phyloP scores from a whole-genome alignment of 2,797 vertebrate genomes.

The Micrastur ruficollis region DNA sequence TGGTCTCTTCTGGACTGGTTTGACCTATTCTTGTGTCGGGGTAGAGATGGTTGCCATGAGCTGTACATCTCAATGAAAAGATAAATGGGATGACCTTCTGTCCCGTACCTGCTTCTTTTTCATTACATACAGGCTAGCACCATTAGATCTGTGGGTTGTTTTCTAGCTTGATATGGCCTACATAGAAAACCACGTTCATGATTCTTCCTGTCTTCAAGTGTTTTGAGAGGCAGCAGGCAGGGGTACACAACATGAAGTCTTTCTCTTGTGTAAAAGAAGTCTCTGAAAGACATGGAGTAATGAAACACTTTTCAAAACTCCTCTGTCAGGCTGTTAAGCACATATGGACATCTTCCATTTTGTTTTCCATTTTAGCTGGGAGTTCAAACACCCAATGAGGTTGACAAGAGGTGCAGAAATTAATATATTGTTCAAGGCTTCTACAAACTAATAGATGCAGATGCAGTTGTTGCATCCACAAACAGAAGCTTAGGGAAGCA shows the following conservation, averaged over 20 bases:
- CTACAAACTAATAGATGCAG: not conserved
- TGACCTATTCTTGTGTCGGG: not conserved
- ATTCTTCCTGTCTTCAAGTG: not conserved
- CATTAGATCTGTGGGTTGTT: not conserved
- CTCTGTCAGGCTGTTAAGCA: not conserved
- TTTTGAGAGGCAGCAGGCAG: not conserved
- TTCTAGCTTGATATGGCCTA: not conserved
- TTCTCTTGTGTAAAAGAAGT: not conserved
- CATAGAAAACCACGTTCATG: not conserved
- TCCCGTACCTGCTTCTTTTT: not conserved
- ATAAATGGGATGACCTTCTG: not conserved
- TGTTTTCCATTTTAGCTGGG: not conserved
- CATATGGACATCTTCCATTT: not conserved
- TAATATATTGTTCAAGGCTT: not conserved
- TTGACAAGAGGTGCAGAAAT: not conserved
- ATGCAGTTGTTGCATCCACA: not conserved
- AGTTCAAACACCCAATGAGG: not conserved
- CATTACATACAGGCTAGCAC: not conserved
- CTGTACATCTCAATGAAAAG: not conserved
- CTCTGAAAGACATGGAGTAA: not conserved
- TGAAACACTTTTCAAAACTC: not conserved
- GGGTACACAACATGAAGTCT: not conserved
- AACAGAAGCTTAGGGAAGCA: not conserved
- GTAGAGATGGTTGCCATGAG: not conserved
- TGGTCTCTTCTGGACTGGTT: not conserved